phyloP scores from a whole-genome alignment of 2,797 vertebrate species.

The Sebastes alutus region DNA sequence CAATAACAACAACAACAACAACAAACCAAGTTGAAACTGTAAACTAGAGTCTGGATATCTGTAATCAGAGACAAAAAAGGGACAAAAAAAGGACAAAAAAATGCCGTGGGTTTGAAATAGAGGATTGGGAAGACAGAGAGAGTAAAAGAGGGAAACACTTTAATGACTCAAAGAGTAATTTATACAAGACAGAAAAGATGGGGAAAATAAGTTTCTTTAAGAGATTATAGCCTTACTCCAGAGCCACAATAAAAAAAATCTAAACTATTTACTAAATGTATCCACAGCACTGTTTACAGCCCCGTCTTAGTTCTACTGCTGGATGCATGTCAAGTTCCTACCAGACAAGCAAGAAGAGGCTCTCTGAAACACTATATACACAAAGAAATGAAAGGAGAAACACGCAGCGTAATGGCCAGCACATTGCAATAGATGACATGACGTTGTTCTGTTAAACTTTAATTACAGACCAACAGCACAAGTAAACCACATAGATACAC shows the following conservation, averaged over 20 bases:
- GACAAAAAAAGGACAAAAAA: conserved; percentile 33
- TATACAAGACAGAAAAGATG: conserved; percentile 22
- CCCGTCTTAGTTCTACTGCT: conserved; percentile 20
- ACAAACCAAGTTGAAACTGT: conserved; percentile 21
- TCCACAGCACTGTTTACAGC: conserved; percentile 56
- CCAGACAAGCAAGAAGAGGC: conserved; percentile 34
- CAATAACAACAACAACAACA: too few relatives aligned
- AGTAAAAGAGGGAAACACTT: conserved; percentile 35
- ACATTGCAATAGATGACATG: conserved; percentile 60
- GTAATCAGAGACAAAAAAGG: conserved; percentile 47
- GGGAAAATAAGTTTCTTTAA: conserved; percentile 24
- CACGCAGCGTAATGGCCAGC: conserved; percentile 32
- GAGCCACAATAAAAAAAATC: conserved; percentile 19
- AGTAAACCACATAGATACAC: conserved; percentile 54
- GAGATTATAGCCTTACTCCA: conserved; percentile 50
- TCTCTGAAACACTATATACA: conserved; percentile 58
- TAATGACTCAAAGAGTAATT: conserved; percentile 41
- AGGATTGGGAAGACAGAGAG: conserved; percentile 21
- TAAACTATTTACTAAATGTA: conserved; percentile 66
- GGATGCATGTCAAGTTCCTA: conserved; percentile 36
- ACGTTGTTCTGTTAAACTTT: conserved; percentile 46
- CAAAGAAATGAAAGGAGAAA: conserved; percentile 66
- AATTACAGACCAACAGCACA: conserved; percentile 64
- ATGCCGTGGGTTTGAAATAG: conserved; percentile 49
- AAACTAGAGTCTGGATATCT: conserved; percentile 29